phyloP scores from a whole-genome alignment of 2,797 vertebrate species.

The Hypotaenidia philippensis region DNA sequence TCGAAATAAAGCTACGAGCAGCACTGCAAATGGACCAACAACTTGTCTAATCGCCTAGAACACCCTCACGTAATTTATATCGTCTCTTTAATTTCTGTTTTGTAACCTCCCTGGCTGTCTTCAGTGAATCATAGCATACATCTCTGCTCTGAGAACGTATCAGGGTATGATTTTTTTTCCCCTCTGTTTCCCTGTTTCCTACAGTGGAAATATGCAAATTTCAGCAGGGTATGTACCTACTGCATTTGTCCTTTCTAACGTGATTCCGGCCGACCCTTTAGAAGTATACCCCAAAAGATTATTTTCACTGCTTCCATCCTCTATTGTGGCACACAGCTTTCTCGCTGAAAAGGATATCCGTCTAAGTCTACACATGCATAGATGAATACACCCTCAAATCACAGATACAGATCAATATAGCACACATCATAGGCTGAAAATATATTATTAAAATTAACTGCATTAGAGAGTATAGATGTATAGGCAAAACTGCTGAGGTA shows the following conservation, averaged over 20 bases:
- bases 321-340: background rate
- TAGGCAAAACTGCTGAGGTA: background rate
- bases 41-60: slow-evolving; percentile 42
- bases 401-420: slow-evolving; percentile 2
- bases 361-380: background rate
- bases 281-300: background rate
- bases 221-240: background rate
- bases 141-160: background rate
- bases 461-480: background rate
- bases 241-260: background rate
- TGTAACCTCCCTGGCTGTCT: slow-evolving; percentile 11
- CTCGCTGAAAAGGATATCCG: slow-evolving; percentile 12
- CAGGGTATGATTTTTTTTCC: background rate
- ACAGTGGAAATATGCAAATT: background rate
- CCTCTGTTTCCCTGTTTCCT: slow-evolving; percentile 26
- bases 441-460: slow-evolving; percentile 19
- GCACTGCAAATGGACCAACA: background rate
- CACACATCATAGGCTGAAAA: slow-evolving; percentile 5
- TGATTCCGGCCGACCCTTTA: background rate
- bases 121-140: background rate
- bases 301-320: slow-evolving; percentile 7
- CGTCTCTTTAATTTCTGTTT: background rate
- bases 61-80: background rate
- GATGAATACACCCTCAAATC: background rate
- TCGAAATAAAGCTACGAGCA: background rate